phyloP scores from a whole-genome alignment of 2,113 vertebrate species.

The Catharus minimus region DNA sequence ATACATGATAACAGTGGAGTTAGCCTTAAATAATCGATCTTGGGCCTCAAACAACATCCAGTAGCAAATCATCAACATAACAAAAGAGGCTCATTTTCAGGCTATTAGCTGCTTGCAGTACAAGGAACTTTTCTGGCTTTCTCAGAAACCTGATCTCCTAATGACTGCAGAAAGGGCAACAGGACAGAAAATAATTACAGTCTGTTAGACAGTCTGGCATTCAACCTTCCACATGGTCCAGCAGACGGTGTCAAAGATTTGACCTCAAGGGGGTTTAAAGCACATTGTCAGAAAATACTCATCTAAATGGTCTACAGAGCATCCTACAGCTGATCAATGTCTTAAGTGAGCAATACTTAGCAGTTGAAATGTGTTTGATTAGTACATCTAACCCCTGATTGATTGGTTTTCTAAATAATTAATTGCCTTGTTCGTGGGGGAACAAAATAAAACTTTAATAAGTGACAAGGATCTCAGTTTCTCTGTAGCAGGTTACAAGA shows the following conservation, averaged over 20 bases:
- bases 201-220: conserved; percentile 71
- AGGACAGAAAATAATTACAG: conserved; percentile 73
- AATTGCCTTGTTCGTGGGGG: conserved; percentile 67
- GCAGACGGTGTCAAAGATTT: conserved; percentile 76
- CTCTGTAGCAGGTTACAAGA: not conserved
- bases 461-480: conserved; percentile 44
- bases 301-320: conserved; percentile 60
- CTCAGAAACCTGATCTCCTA: conserved; percentile 68
- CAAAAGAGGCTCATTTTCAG: conserved; percentile 54
- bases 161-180: conserved; percentile 50
- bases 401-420: conserved; percentile 74
- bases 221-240: conserved; percentile 69
- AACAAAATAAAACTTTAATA: conserved; percentile 62
- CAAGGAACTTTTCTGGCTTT: conserved; percentile 58
- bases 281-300: conserved; percentile 52
- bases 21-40: conserved; percentile 14
- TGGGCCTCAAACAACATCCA: conserved; percentile 5
- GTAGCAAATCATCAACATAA: conserved; percentile 36
- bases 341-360: conserved; percentile 71
- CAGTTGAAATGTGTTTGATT: conserved; percentile 67
- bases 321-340: conserved; percentile 67
- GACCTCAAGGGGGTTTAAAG: conserved; percentile 68
- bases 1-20: not conserved
- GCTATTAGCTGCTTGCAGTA: conserved; percentile 34
- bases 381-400: conserved; percentile 67